Evolutionary conservation across 1,140 invertebrate species (phyloP).

Genomic region (Danaus plexippus): DNA sequence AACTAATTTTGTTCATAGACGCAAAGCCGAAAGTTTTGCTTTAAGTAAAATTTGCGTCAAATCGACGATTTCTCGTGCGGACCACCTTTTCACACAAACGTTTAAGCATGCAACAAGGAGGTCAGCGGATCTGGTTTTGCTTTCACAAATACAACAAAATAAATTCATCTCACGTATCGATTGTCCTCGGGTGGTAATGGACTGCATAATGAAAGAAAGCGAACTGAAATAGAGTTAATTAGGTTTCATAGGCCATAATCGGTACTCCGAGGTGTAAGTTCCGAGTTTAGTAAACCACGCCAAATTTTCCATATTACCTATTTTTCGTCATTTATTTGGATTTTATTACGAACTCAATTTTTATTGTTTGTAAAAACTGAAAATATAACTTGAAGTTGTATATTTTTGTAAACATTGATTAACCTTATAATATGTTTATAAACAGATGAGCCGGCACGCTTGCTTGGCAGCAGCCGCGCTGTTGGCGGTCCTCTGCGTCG

Average conservation of each 20-base stretch:
- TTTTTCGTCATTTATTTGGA: too few species aligned
- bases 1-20: too few species aligned
- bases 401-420: too few species aligned
- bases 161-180: constrained; percentile 71
- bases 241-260: background rate
- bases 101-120: constrained; percentile 60
- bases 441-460: constrained; percentile 58
- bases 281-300: too few species aligned
- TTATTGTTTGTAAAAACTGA: too few species aligned
- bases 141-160: constrained; percentile 72
- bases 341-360: too few species aligned
- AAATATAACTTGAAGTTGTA: too few species aligned
- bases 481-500: constrained; percentile 77
- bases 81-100: constrained; percentile 66
- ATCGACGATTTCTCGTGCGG: constrained; percentile 62
- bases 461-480: constrained; percentile 67
- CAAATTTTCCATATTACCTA: too few species aligned
- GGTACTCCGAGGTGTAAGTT: too few species aligned
- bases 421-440: constrained; percentile 12
- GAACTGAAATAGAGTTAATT: constrained; percentile 32
- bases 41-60: constrained; percentile 55
- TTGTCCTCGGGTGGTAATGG: constrained; percentile 58
- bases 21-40: too few species aligned
- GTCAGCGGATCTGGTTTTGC: constrained; percentile 65
- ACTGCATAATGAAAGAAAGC: constrained; percentile 68